phyloP scores from a whole-genome alignment of 1,140 invertebrate genomes.

The Zaprionus lachaisei region DNA sequence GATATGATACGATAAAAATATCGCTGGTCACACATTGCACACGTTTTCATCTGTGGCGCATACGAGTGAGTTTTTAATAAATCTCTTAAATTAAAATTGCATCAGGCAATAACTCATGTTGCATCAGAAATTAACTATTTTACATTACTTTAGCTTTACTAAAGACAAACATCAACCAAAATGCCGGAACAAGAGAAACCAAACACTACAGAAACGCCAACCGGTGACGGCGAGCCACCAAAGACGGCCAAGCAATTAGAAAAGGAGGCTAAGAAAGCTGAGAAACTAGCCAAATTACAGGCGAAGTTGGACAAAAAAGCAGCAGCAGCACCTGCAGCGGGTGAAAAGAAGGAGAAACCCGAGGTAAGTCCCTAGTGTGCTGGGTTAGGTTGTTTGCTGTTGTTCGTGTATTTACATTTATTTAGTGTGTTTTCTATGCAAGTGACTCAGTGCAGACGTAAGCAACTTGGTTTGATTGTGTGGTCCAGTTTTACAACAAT shows the following conservation, averaged over 20 bases:
- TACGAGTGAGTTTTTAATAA: slow-evolving; percentile 41
- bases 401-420: slow-evolving; percentile 4
- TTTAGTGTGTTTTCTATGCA: neutral
- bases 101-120: slow-evolving; percentile 21
- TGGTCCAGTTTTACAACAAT: slow-evolving; percentile 16
- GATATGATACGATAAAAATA: slow-evolving; percentile 7
- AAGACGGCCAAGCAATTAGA: slow-evolving; percentile 95
- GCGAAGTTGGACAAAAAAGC: slow-evolving; percentile 94
- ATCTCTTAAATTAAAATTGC: slow-evolving; percentile 34
- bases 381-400: slow-evolving; percentile 28
- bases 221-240: slow-evolving; percentile 83
- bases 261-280: slow-evolving; percentile 95
- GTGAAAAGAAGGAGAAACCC: slow-evolving; percentile 87
- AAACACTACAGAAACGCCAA: slow-evolving; percentile 29
- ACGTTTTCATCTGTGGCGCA: slow-evolving; percentile 72
- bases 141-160: slow-evolving; percentile 17
- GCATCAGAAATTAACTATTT: slow-evolving; percentile 7
- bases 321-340: slow-evolving; percentile 83
- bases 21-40: slow-evolving; percentile 52
- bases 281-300: slow-evolving; percentile 96
- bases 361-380: slow-evolving; percentile 85
- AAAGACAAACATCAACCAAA: slow-evolving; percentile 27
- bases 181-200: slow-evolving; percentile 49
- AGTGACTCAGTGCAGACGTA: slow-evolving; percentile 38
- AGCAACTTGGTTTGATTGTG: slow-evolving; percentile 13